Evolutionary conservation across 2,888 invertebrate genomes (phyloP).

Genomic region (Acrocyrtus sp.): DNA sequence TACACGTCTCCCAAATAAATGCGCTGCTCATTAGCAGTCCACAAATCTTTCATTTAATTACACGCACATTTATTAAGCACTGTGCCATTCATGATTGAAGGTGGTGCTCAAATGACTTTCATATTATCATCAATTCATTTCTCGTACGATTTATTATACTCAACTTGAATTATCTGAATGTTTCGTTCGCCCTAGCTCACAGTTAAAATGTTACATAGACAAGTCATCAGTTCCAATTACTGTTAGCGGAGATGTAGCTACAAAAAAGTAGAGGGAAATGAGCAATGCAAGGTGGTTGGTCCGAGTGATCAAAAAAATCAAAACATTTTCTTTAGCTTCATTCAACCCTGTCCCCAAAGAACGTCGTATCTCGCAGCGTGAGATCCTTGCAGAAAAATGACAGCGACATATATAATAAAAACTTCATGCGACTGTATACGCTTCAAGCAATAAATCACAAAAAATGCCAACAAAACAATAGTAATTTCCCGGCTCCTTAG

Average conservation of each 20-base stretch:
- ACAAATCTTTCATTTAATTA: not conserved
- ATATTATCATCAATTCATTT: too few relatives aligned
- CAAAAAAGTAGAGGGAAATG: too few relatives aligned
- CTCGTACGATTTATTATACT: too few relatives aligned
- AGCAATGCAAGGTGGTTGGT: too few relatives aligned
- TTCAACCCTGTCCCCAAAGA: conserved; percentile 16
- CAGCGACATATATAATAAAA: conserved; percentile 33
- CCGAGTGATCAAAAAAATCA: too few relatives aligned
- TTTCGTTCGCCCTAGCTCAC: too few relatives aligned
- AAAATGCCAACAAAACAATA: conserved; percentile 27
- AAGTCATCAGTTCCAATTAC: too few relatives aligned
- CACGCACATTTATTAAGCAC: not conserved
- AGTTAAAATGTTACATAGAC: too few relatives aligned
- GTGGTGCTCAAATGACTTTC: too few relatives aligned
- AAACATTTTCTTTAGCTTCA: conserved; percentile 39
- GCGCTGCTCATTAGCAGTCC: conserved; percentile 6
- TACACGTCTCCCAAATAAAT: not conserved
- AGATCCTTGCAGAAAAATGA: conserved; percentile 22
- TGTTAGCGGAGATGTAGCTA: too few relatives aligned
- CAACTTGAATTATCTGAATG: too few relatives aligned
- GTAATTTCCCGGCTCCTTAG: conserved; percentile 12
- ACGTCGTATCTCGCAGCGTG: conserved; percentile 24
- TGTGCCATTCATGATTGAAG: too few relatives aligned
- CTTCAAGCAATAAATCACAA: conserved; percentile 42
- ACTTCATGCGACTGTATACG: conserved; percentile 15